Evolutionary conservation across 2,113 vertebrate genomes (phyloP), one percentile per base, ranked within the genome.

Genomic region (Sander vitreus): DNA sequence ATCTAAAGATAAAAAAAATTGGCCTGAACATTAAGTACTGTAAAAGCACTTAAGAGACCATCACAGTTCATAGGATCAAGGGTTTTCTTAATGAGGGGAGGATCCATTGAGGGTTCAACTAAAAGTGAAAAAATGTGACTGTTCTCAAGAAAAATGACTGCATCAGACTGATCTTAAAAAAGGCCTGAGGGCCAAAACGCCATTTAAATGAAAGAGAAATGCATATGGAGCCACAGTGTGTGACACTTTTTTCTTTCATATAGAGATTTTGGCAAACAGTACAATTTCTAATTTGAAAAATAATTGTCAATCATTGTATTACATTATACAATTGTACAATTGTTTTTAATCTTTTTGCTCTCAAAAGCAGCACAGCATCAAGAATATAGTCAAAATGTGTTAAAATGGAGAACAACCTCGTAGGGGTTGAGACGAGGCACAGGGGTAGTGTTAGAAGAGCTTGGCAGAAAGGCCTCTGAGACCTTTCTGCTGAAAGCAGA

Each of bases 391-490:
- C 59, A 63, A 80, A 78, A 83, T 55, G 73, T 72, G 75, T 72
- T 80, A 78, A 78, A 81, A 85, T 47, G 54, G 50, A 1, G 5
- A 50, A 73, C 50, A 76, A 66, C 45, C 47, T 58, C 30, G 6
- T 68, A 51, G 33, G 50, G 50, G 59, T 63, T 19, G 72, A 59
- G 53, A 18, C 3, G 50, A 82, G 54, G 51, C 78, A 45, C 75
- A 51, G 9, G 21, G 43, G 53, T 62, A n/a, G 71, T 57, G 68
- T 81, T 64, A 47, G 69, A 66, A 45, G 70, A 78, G 58, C 39
- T 63, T 78, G 62, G 81, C 50, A 85, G 71, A 27, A 73, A 66
- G 62, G 25, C 69, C 73, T 76, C 54, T 65, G 82, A 82, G 85
- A 63, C 48, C 73, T 73, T 75, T 25, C 23, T 30, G 77, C 50